These are phyloP conservation scores for Eurystomus gularis DNA, from an alignment of 2,113 vertebrate species.

Conservation along the genomic window DNA sequence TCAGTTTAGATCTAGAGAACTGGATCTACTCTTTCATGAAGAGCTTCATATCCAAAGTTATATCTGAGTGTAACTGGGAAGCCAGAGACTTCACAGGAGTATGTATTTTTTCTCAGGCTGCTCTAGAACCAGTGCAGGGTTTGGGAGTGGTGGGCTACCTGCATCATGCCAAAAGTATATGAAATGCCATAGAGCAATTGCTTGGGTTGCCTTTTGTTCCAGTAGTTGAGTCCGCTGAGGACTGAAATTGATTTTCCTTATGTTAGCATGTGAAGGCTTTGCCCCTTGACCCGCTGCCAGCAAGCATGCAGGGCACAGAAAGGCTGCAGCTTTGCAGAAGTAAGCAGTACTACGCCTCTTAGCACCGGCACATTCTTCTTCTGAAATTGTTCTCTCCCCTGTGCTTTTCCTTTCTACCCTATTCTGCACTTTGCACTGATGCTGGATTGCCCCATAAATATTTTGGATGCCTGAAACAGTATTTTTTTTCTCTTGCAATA, in stretches of 20 bases:
- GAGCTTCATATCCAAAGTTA: background rate
- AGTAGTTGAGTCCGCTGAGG: constrained; percentile 63
- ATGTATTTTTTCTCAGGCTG: background rate
- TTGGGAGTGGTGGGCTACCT: constrained; percentile 48
- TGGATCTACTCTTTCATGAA: background rate
- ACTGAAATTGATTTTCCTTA: constrained; percentile 75
- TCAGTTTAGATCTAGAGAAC: background rate
- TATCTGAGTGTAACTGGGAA: background rate
- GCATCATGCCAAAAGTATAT: constrained; percentile 45
- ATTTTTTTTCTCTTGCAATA: background rate
- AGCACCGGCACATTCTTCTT: constrained; percentile 26
- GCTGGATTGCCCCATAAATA: constrained; percentile 2
- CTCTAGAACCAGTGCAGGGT: background rate
- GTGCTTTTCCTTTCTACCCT: constrained; percentile 33
- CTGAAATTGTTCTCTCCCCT: constrained; percentile 46
- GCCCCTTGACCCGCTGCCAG: constrained; percentile 36
- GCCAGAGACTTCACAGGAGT: background rate
- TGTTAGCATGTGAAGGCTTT: constrained; percentile 51
- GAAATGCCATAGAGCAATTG: constrained; percentile 62
- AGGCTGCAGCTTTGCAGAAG: constrained; percentile 51
- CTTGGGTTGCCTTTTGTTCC: constrained; percentile 65
- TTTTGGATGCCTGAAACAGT: constrained; percentile 1
- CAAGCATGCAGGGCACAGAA: constrained; percentile 30
- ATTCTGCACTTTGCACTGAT: background rate
- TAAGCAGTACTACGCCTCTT: constrained; percentile 32